Conservation (phyloP, 2,113 vertebrate species). For the Nyctereutes procyonoides region DNA sequence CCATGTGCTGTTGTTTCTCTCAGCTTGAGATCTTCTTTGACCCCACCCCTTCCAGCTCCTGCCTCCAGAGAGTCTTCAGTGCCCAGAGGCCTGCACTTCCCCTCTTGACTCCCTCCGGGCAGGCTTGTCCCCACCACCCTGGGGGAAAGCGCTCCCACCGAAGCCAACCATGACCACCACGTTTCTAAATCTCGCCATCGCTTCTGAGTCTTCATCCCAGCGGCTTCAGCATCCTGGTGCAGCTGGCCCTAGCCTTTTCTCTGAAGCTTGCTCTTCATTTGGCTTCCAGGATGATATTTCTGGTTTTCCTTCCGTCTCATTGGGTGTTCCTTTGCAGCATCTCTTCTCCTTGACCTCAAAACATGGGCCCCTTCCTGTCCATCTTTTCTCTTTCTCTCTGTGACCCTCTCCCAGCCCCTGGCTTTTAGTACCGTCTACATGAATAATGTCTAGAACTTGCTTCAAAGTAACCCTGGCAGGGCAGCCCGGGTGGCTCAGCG, state of each 20-base stretch:
- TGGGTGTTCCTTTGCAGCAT: not conserved
- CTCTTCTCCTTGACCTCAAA: not conserved
- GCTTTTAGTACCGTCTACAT: not conserved
- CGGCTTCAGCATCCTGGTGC: not conserved
- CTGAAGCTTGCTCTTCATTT: not conserved
- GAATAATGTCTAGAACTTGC: not conserved
- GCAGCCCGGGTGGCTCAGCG: too few species aligned
- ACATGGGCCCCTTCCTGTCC: not conserved
- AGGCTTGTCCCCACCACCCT: not conserved
- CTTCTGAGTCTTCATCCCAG: not conserved
- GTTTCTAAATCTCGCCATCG: not conserved
- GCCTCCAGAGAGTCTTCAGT: not conserved
- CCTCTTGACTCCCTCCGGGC: not conserved
- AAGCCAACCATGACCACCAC: not conserved
- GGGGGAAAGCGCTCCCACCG: accelerated
- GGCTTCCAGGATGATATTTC: not conserved
- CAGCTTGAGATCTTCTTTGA: not conserved
- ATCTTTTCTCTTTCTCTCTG: not conserved
- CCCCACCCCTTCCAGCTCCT: not conserved
- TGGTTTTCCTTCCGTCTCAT: not conserved
- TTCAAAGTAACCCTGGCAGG: not conserved
- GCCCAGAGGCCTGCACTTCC: not conserved
- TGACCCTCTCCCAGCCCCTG: not conserved
- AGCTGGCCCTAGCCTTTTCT: not conserved
- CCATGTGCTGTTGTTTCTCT: not conserved